Evolutionary conservation across 2,113 vertebrate species (phyloP).

Genomic region (Oncorhynchus nerka): DNA sequence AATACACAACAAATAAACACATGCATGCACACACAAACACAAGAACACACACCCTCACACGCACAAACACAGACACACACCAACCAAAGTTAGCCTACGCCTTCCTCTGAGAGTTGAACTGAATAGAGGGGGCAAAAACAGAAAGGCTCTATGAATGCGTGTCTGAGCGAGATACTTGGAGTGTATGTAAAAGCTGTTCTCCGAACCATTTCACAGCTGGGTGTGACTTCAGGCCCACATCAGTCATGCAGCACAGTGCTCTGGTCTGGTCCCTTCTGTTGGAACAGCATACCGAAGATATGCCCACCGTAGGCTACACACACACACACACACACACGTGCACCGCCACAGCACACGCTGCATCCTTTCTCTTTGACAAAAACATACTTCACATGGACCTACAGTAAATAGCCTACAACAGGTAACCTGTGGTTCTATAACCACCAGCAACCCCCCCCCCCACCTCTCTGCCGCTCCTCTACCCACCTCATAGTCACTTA

Average conservation of each 20-base stretch:
- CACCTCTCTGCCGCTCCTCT: neutral
- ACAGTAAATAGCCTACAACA: neutral
- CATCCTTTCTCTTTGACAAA: neutral
- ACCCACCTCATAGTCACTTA: neutral
- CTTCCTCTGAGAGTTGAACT: too few relatives aligned
- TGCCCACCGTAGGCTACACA: neutral
- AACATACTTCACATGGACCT: neutral
- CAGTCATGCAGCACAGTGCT: neutral
- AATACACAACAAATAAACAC: neutral
- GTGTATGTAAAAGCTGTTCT: neutral
- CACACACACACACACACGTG: too few relatives aligned
- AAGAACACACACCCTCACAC: too few relatives aligned
- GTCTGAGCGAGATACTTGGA: neutral
- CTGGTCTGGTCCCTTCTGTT: neutral
- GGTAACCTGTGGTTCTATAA: neutral
- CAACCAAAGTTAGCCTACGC: neutral
- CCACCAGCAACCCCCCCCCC: neutral
- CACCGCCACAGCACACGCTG: neutral
- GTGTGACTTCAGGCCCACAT: neutral
- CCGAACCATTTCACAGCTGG: neutral
- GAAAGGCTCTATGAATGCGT: neutral
- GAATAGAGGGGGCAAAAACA: neutral
- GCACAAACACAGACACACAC: too few relatives aligned
- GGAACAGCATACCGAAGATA: neutral
- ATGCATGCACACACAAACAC: neutral